Evolutionary conservation across 2,113 vertebrate genomes (phyloP).

Genomic region (Chelonoidis abingdonii): DNA sequence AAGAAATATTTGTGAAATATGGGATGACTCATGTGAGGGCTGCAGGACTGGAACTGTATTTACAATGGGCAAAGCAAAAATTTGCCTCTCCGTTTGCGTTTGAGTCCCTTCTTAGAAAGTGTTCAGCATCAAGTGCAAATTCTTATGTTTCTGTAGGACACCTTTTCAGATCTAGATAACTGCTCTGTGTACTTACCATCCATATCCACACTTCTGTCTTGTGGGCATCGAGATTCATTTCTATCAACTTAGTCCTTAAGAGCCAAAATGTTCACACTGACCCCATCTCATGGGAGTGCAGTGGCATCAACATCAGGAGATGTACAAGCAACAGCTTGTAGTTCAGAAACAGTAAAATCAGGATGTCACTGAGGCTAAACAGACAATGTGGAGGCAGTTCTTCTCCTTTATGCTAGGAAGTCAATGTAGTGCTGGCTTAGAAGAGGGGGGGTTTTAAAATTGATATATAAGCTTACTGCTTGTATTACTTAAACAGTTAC

Average conservation of each 20-base stretch:
- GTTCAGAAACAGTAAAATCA: not conserved
- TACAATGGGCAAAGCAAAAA: not conserved
- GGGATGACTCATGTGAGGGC: accelerated
- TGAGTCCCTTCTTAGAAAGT: not conserved
- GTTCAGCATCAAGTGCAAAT: not conserved
- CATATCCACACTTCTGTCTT: not conserved
- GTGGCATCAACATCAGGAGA: not conserved
- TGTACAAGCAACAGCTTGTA: not conserved
- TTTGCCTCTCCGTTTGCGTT: not conserved
- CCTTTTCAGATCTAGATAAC: not conserved
- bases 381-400: not conserved
- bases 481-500: not conserved
- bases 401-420: not conserved
- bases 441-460: not conserved
- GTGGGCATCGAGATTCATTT: not conserved
- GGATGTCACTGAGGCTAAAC: not conserved
- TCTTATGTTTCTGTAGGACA: not conserved
- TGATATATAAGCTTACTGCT: not conserved
- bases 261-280: not conserved
- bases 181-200: not conserved
- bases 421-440: not conserved
- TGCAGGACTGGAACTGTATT: not conserved
- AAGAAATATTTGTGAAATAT: not conserved
- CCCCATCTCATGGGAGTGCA: not conserved
- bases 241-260: not conserved